A percentile compares a stretch with the other conserved stretches of the same genome.
phyloP scores from a whole-genome alignment of 2,113 vertebrate genomes.

The Isurus oxyrinchus region DNA sequence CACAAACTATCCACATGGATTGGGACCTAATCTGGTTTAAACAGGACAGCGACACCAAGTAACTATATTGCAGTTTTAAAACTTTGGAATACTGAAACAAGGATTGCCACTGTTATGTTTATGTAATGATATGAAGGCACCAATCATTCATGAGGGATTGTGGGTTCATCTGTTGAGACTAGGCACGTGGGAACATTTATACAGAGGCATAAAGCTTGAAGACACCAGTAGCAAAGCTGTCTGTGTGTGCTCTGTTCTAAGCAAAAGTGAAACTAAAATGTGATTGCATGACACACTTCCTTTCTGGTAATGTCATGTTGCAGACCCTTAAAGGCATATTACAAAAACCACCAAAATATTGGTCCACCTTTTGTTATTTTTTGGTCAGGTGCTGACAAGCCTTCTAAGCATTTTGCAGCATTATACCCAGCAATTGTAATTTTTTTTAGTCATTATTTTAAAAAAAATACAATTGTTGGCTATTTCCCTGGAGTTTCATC shows the following conservation, averaged over 20 bases:
- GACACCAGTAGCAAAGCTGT: too few species aligned
- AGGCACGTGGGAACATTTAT: too few species aligned
- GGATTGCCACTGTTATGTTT: neutral
- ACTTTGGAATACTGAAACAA: neutral
- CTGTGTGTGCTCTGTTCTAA: too few species aligned
- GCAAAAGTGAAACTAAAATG: too few species aligned
- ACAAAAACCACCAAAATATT: neutral
- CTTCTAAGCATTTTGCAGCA: neutral
- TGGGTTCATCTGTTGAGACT: too few species aligned
- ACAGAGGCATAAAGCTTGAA: too few species aligned
- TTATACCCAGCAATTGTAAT: neutral
- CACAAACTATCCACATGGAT: neutral
- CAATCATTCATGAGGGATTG: too few species aligned
- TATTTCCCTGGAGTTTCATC: neutral
- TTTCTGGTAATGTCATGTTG: too few species aligned
- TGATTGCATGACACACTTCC: too few species aligned
- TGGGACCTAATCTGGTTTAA: neutral
- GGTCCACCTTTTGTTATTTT: neutral
- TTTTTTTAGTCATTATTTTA: too few species aligned
- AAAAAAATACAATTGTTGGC: neutral
- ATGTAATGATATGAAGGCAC: too few species aligned
- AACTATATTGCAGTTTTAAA: slow-evolving; percentile 1
- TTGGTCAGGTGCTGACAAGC: neutral
- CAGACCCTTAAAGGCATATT: too few species aligned
- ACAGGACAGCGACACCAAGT: neutral